phyloP scores from a whole-genome alignment of 2,888 invertebrate genomes.

The Eristalis arbustorum region DNA sequence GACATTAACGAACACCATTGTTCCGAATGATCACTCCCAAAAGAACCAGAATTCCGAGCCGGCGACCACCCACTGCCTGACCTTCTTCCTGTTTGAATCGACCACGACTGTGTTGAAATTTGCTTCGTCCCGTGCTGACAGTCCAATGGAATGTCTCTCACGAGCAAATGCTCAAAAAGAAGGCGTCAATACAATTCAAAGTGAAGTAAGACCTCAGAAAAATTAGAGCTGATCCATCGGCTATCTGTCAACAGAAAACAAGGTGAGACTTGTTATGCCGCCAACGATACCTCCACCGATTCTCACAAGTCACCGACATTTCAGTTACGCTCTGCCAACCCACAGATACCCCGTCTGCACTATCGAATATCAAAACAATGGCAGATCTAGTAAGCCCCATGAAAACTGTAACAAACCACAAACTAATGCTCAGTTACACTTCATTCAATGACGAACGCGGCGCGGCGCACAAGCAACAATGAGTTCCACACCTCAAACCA shows the following conservation, averaged over 20 bases:
- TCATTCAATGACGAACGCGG: slow-evolving; percentile 13
- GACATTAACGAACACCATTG: too few species aligned
- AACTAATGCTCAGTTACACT: slow-evolving; percentile 34
- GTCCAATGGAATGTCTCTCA: neutral
- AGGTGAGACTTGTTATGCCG: neutral
- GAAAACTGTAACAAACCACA: slow-evolving; percentile 24
- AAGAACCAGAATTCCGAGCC: too few species aligned
- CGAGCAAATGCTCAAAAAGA: neutral
- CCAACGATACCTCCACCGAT: neutral
- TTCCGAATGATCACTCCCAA: too few species aligned
- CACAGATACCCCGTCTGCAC: neutral
- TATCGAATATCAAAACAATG: slow-evolving; percentile 5
- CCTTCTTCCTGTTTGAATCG: neutral
- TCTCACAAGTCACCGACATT: neutral
- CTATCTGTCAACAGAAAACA: neutral
- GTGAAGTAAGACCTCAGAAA: neutral
- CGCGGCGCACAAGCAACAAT: neutral
- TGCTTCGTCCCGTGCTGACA: neutral
- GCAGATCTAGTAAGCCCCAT: neutral
- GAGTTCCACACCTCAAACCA: slow-evolving; percentile 32
- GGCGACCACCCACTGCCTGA: too few species aligned
- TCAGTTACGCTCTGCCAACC: neutral
- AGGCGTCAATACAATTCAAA: neutral
- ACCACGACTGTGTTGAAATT: neutral
- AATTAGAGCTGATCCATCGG: neutral